Evolutionary conservation across 2,888 invertebrate genomes (phyloP).

Genomic region (Junonia oenone): DNA sequence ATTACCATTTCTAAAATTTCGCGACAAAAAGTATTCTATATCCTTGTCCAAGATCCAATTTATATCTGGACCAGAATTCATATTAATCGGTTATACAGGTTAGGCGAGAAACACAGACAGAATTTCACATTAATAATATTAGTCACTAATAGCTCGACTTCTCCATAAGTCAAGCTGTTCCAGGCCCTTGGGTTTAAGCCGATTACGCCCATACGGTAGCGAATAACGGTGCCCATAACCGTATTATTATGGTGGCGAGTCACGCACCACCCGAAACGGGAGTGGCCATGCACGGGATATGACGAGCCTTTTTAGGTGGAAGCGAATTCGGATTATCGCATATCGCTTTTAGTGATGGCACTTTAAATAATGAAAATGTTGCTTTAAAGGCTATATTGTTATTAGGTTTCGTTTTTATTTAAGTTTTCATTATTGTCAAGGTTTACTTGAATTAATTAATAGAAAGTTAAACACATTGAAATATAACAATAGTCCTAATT

Average conservation of each 20-base stretch:
- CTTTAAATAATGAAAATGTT: not conserved
- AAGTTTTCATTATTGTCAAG: no score
- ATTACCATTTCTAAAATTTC: not conserved
- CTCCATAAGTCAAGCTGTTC: no score
- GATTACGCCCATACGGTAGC: not conserved
- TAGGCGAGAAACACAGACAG: no score
- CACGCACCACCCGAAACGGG: conserved; percentile 30
- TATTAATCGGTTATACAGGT: no score
- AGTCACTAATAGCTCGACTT: no score
- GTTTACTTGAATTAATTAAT: no score
- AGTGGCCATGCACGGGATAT: conserved; percentile 24
- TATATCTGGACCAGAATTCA: no score
- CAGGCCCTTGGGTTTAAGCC: not conserved
- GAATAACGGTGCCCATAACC: conserved; percentile 29
- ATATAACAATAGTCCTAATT: no score
- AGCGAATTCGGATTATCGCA: conserved; percentile 16
- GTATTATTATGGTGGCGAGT: conserved; percentile 28
- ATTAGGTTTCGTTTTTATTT: not conserved
- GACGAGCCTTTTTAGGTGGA: conserved; percentile 24
- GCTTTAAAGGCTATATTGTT: not conserved
- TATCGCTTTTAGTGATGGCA: conserved; percentile 4
- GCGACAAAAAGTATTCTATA: no score
- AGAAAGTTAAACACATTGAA: no score
- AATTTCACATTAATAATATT: no score
- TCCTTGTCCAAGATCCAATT: no score